phyloP scores from a whole-genome alignment of 1,140 invertebrate genomes.

The Bombus waltoni region DNA sequence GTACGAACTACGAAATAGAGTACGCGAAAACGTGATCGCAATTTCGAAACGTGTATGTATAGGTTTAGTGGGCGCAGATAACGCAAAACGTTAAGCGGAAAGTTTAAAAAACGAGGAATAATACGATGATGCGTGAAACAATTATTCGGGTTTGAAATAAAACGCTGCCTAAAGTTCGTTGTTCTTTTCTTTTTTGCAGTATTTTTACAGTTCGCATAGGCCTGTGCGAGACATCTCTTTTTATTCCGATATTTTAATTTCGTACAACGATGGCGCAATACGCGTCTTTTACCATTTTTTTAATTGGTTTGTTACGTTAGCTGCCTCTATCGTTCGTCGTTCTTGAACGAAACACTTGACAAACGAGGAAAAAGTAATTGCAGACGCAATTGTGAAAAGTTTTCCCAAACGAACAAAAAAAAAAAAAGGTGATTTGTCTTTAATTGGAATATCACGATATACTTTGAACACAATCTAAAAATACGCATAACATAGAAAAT shows the following conservation, averaged over 20 bases:
- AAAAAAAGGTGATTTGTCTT: background rate
- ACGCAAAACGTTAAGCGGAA: too few relatives aligned
- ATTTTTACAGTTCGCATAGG: background rate
- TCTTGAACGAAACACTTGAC: background rate
- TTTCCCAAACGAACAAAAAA: background rate
- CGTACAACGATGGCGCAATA: background rate
- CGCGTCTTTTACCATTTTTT: background rate
- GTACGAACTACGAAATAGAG: too few relatives aligned
- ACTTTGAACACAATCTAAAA: background rate
- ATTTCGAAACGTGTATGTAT: too few relatives aligned
- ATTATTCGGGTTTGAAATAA: background rate
- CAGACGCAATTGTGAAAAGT: background rate
- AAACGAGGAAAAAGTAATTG: background rate
- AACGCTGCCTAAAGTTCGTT: background rate
- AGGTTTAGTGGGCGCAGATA: too few relatives aligned
- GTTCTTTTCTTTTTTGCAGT: background rate
- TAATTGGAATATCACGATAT: background rate
- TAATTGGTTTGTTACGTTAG: conserved; percentile 15
- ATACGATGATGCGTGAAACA: too few relatives aligned
- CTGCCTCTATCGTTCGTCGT: background rate
- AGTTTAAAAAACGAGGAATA: too few relatives aligned
- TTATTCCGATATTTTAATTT: background rate
- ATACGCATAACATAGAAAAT: background rate
- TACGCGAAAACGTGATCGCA: too few relatives aligned
- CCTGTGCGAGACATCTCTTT: background rate